Conservation (phyloP, 2,888 invertebrate genomes). For the Scelioninae gen. 2 region DNA sequence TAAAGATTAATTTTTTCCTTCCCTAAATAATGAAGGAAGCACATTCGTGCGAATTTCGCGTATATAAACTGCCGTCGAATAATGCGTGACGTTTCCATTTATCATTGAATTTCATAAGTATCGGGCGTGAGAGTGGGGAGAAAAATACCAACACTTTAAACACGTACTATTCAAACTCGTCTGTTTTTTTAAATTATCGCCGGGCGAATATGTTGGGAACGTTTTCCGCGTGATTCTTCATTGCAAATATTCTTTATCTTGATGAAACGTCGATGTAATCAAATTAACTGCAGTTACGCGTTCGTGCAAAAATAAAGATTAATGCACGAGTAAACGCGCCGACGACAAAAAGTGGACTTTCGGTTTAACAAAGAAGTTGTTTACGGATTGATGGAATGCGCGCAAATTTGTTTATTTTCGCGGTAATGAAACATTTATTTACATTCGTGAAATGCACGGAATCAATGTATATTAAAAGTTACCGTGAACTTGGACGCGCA, state of each 20-base stretch:
- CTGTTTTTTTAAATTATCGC: conserved; percentile 24
- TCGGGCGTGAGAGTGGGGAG: conserved; percentile 1
- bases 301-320: conserved; percentile 2
- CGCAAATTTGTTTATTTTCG: no score
- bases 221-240: conserved; percentile 5
- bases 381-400: no score
- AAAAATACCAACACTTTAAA: background rate
- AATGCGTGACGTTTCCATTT: conserved; percentile 30
- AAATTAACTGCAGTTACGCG: conserved; percentile 2
- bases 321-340: background rate
- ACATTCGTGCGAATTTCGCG: conserved; percentile 9
- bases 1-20: conserved; percentile 23
- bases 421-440: no score
- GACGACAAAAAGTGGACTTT: no score
- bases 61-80: background rate
- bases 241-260: conserved; percentile 15
- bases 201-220: conserved; percentile 7
- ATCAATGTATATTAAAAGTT: no score
- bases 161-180: background rate
- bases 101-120: conserved; percentile 29
- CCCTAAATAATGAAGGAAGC: conserved; percentile 3
- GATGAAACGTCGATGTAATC: conserved; percentile 1
- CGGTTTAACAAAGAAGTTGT: no score
- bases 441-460: no score
- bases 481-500: no score